Base-by-base conservation (phyloP, 2,888 invertebrate genomes). In the Campopleginae sp. region DNA sequence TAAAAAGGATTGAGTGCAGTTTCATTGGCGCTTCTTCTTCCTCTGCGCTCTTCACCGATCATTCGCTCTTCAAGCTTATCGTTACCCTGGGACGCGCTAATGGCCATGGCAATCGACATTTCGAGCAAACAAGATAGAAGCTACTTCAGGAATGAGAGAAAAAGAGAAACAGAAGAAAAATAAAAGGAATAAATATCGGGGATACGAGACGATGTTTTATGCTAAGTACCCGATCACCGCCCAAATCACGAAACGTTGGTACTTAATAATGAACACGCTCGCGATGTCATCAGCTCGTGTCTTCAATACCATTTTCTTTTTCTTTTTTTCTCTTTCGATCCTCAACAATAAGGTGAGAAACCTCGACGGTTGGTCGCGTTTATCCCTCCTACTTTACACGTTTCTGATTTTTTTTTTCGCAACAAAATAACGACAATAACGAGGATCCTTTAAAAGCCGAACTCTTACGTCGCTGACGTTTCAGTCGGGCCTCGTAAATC, bases 121-220 rank as follows among this genome's bases (percentile, higher is more conserved):
- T 44, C 65, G 48, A 12, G 54, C 44, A 66, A 71, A n/a, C 38
- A 48, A 44, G 65, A 80, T 63, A 70, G 80, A 77, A 87, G 14
- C 82, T 61, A 87, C 86, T 82, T 87, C 83, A 75, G 46, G 6
- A 23, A 66, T 14, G 38, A 17, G 38, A 38, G 23, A 61, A 89
- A 88, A 72, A 71, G 61, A 46, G 27, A 54, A 38, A 7, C n/a
- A 23, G 19, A 68, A 68, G 38, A 5, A 19, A 51, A 38, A 42
- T n/a, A 66, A 83, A 77, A 77, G 77, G 63, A 72, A 72, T 77
- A 84, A 78, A 85, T 82, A 82, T 88, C 86, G 86, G 85, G 88
- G 88, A 88, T 90, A 86, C 87, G 88, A 85, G 75, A 85, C 82
- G 89, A 89, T 91, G 91, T 91, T 91, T 92, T 91, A 92, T 92